Percentiles rank a stretch among this genome's conserved stretches.
Conservation (phyloP, 2,113 vertebrate species). For the Corydoras sp. region DNA sequence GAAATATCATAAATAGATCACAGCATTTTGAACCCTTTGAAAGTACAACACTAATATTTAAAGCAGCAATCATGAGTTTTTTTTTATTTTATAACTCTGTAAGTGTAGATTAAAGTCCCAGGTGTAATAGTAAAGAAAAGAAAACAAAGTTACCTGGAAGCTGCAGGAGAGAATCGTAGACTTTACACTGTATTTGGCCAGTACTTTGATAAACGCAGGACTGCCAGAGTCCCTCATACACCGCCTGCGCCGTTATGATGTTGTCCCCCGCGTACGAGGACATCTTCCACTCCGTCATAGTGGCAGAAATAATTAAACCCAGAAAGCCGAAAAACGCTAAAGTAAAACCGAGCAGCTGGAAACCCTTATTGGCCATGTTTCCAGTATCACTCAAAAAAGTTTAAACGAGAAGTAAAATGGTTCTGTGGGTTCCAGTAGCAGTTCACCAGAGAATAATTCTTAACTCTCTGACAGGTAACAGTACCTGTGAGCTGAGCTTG, state of each 20-base stretch:
- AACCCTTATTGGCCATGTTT: slow-evolving; percentile 78
- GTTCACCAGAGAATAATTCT: too few relatives aligned
- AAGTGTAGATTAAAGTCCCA: too few relatives aligned
- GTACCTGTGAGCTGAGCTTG: too few relatives aligned
- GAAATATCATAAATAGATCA: too few relatives aligned
- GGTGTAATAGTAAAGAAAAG: too few relatives aligned
- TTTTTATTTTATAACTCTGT: too few relatives aligned
- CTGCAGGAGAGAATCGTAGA: slow-evolving; percentile 82
- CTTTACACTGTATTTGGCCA: slow-evolving; percentile 60
- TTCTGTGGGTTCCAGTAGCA: not conserved
- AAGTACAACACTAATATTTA: too few relatives aligned
- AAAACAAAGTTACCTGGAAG: slow-evolving; percentile 68
- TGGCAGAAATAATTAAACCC: slow-evolving; percentile 74
- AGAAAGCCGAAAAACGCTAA: slow-evolving; percentile 82
- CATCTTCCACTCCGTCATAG: slow-evolving; percentile 90
- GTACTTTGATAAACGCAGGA: slow-evolving; percentile 88
- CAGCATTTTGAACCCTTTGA: too few relatives aligned
- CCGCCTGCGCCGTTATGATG: slow-evolving; percentile 87
- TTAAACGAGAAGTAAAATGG: not conserved
- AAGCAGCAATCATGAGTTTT: too few relatives aligned
- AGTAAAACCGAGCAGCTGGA: slow-evolving; percentile 82
- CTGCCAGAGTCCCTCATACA: slow-evolving; percentile 93
- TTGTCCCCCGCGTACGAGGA: slow-evolving; percentile 84
- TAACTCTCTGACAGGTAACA: too few relatives aligned
- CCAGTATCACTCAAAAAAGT: not conserved